Conservation (phyloP, 2,888 invertebrate genomes). For the Aspidiotus destructor region DNA sequence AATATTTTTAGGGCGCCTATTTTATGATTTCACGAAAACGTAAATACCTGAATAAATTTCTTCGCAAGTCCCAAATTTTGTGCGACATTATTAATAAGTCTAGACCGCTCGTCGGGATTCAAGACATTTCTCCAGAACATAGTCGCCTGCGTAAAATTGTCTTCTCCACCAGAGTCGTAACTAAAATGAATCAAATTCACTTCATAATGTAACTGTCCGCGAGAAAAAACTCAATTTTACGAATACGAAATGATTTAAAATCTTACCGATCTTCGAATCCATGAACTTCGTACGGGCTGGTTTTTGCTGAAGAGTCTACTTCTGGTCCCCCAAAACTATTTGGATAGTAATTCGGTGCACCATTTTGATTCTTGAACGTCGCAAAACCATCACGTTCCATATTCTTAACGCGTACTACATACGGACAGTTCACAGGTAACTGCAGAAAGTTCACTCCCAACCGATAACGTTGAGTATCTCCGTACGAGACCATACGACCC, state of each 20-base stretch:
- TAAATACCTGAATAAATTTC: conserved; percentile 63
- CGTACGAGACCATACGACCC: conserved; percentile 77
- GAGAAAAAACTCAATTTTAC: no score
- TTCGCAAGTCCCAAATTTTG: conserved; percentile 66
- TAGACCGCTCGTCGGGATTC: conserved; percentile 58
- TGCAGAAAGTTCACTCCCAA: conserved; percentile 87
- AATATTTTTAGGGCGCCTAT: no score
- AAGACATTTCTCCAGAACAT: conserved; percentile 73
- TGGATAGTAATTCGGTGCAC: conserved; percentile 90
- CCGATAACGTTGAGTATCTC: conserved; percentile 84
- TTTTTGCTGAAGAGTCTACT: conserved; percentile 55
- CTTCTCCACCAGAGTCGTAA: conserved; percentile 72
- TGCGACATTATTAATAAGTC: conserved; percentile 70
- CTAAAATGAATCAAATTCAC: conserved; percentile 40
- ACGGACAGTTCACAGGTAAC: conserved; percentile 93
- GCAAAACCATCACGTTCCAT: conserved; percentile 86
- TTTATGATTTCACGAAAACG: no score
- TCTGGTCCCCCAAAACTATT: conserved; percentile 89
- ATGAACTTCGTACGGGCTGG: conserved; percentile 50
- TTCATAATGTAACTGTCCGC: no score
- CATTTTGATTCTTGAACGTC: conserved; percentile 68
- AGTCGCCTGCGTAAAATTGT: conserved; percentile 79
- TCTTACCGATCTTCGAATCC: conserved; percentile 49
- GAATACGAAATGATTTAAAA: no score
- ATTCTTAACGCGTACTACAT: conserved; percentile 49